Conservation (phyloP, 2,113 vertebrate genomes). For the Geothlypis trichas region DNA sequence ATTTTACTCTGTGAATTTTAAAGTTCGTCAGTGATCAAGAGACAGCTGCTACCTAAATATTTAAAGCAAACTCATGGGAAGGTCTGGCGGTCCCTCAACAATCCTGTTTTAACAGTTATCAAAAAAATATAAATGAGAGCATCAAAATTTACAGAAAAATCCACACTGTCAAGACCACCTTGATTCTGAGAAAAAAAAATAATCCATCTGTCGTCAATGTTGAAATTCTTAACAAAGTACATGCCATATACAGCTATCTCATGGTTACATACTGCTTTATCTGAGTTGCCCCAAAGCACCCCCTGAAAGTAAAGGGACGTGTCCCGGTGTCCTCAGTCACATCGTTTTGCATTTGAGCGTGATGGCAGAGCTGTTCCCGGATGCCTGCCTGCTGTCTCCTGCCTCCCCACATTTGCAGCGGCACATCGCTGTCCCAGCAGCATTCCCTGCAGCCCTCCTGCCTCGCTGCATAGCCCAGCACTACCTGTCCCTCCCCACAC, state of each 20-base stretch:
- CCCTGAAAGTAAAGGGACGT: neutral
- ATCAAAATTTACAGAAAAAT: neutral
- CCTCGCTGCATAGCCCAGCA: neutral
- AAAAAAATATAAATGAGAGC: neutral
- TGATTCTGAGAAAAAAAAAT: neutral
- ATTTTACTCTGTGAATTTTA: constrained; percentile 55
- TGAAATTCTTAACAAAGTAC: neutral
- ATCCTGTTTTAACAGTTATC: neutral
- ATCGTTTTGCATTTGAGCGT: neutral
- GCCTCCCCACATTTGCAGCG: neutral
- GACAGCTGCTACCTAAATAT: constrained; percentile 46
- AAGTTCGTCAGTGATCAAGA: constrained; percentile 24
- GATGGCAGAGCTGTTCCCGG: neutral
- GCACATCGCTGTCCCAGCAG: neutral
- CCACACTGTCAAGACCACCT: neutral
- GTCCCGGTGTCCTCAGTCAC: fast-evolving
- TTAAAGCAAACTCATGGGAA: constrained; percentile 35
- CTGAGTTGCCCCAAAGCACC: neutral
- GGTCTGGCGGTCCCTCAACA: neutral
- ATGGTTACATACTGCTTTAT: neutral
- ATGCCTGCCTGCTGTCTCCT: neutral
- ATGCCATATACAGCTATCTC: neutral
- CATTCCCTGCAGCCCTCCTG: neutral
- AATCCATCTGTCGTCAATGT: neutral
- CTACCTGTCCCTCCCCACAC: neutral